These are phyloP conservation scores for Australoheros scitulus DNA, from an alignment of 2,113 vertebrate genomes.

Conservation along the genomic window DNA sequence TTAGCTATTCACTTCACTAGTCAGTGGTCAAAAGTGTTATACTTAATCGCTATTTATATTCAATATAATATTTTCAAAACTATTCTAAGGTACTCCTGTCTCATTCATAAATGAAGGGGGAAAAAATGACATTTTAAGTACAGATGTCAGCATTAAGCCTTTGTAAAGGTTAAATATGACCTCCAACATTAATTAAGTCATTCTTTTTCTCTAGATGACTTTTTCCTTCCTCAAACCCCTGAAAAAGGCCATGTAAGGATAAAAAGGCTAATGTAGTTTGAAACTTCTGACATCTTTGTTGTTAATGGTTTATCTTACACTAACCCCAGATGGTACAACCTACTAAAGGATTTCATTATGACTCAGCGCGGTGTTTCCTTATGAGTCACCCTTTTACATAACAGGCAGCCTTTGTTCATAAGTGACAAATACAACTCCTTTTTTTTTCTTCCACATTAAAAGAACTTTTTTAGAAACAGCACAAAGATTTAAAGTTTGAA, in stretches of 20 bases:
- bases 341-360: constrained; percentile 11
- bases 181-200: background rate
- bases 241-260: background rate
- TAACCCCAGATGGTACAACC: background rate
- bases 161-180: constrained; percentile 3
- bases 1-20: too few species aligned
- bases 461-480: background rate
- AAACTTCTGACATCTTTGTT: background rate
- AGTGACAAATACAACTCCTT: background rate
- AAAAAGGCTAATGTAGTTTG: background rate
- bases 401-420: background rate
- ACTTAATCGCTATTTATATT: too few species aligned
- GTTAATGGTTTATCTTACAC: constrained; percentile 2
- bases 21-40: too few species aligned
- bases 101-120: background rate
- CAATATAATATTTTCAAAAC: background rate
- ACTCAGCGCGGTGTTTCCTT: background rate
- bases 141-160: background rate
- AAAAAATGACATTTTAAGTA: background rate
- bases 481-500: background rate
- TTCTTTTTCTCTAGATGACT: background rate
- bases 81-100: background rate
- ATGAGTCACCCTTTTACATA: constrained; percentile 4
- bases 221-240: background rate
- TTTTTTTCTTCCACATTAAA: background rate